A percentile compares a stretch with the other conserved stretches of the same genome.
phyloP scores from a whole-genome alignment of 2,888 invertebrate genomes.

The Aricia artaxerxes region DNA sequence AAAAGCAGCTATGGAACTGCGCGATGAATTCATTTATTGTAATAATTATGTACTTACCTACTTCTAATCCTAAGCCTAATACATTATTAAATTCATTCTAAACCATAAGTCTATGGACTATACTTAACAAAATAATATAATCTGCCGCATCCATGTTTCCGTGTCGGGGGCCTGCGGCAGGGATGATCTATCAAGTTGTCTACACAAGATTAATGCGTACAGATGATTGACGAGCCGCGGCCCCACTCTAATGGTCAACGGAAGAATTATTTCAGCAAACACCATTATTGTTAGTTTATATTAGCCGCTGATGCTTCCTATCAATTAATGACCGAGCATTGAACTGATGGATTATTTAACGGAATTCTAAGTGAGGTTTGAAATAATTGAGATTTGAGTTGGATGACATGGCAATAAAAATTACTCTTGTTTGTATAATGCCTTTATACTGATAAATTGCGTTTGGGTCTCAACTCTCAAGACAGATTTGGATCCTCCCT shows the following conservation, averaged over 20 bases:
- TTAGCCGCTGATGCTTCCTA: slow-evolving; percentile 30
- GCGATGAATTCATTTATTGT: too few species aligned
- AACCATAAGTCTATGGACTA: background rate
- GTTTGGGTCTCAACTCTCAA: background rate
- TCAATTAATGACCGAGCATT: slow-evolving; percentile 22
- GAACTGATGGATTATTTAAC: background rate
- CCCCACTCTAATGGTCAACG: slow-evolving; percentile 67
- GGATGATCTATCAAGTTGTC: slow-evolving; percentile 80
- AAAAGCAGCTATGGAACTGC: too few species aligned
- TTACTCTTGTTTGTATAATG: background rate
- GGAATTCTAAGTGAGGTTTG: background rate
- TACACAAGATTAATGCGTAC: slow-evolving; percentile 78
- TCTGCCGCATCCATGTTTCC: slow-evolving; percentile 51
- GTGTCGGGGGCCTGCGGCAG: slow-evolving; percentile 53
- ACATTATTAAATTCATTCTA: background rate
- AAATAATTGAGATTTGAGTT: background rate
- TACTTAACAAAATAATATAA: background rate
- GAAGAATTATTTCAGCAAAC: slow-evolving; percentile 56
- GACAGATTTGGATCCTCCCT: background rate
- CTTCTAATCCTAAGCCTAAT: background rate
- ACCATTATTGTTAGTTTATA: slow-evolving; percentile 33
- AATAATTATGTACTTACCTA: too few species aligned
- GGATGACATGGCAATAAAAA: background rate
- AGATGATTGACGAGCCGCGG: slow-evolving; percentile 78
- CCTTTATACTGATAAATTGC: background rate